A percentile compares a stretch with the other conserved stretches of the same genome.
Conservation (phyloP, 35 echinoderm and acorn worm species). For the Chiridota heheva region DNA sequence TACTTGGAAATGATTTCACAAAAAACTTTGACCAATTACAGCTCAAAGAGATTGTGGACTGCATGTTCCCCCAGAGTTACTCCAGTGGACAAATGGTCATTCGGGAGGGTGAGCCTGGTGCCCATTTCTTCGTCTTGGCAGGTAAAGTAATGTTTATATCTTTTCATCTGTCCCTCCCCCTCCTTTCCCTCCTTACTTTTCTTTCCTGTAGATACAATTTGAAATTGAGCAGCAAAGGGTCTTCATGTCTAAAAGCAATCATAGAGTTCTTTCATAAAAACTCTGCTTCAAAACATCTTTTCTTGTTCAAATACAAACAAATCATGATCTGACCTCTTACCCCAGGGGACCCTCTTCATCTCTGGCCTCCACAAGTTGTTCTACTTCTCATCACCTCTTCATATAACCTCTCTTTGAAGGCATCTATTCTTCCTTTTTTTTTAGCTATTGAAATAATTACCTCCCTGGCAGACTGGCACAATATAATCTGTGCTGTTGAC, state of each 20-base stretch:
- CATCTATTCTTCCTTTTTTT: neutral
- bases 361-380: neutral
- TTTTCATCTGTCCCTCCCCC: neutral
- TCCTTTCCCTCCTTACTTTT: neutral
- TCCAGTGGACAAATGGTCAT: slow-evolving; percentile 80
- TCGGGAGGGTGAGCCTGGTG: slow-evolving; percentile 83
- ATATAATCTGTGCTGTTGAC: too few species aligned
- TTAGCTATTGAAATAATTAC: neutral
- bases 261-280: too few species aligned
- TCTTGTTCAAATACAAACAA: too few species aligned
- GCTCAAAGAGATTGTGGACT: slow-evolving; percentile 89
- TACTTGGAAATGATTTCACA: slow-evolving; percentile 92
- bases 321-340: too few species aligned
- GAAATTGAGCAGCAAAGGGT: too few species aligned
- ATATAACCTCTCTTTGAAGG: neutral
- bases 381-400: neutral
- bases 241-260: too few species aligned
- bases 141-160: slow-evolving; percentile 41
- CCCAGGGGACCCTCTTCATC: neutral
- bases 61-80: slow-evolving; percentile 86
- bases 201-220: neutral
- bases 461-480: too few species aligned
- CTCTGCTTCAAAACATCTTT: too few species aligned
- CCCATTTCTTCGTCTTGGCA: slow-evolving; percentile 74
- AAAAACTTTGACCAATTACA: slow-evolving; percentile 93